phyloP scores from a whole-genome alignment of 2,113 vertebrate species.

The Emydura subglobosa region DNA sequence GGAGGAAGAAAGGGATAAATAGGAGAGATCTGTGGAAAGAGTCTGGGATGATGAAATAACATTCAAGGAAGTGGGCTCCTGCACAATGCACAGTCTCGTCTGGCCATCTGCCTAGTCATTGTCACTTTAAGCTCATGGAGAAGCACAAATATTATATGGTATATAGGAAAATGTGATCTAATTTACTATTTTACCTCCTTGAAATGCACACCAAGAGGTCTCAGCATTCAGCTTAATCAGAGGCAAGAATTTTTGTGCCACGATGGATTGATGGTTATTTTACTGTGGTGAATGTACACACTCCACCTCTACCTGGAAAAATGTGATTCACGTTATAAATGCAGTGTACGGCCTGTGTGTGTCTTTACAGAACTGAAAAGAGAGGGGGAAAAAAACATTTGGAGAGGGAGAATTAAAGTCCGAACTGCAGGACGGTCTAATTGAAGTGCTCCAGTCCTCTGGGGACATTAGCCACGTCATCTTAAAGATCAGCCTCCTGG shows the following conservation, averaged over 20 bases:
- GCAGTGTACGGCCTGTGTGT: background rate
- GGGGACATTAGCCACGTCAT: background rate
- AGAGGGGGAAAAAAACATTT: background rate
- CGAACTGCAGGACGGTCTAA: background rate
- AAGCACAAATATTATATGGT: background rate
- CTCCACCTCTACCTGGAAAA: conserved; percentile 29
- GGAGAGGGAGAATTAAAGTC: background rate
- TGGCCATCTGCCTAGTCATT: conserved; percentile 20
- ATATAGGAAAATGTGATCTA: background rate
- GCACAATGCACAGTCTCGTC: background rate
- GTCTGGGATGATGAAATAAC: background rate
- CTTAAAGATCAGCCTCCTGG: background rate
- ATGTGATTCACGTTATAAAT: conserved; percentile 49
- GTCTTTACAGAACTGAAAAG: background rate
- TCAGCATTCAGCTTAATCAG: conserved; percentile 40
- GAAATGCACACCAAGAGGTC: background rate
- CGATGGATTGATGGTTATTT: conserved; percentile 59
- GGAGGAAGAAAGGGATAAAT: background rate
- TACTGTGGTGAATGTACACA: conserved; percentile 58
- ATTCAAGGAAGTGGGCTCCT: background rate
- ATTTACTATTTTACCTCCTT: background rate
- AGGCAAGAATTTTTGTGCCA: conserved; percentile 42
- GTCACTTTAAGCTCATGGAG: conserved; percentile 20
- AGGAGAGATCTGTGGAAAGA: no score
- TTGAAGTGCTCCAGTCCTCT: background rate